phyloP scores from a whole-genome alignment of 2,113 vertebrate species.

The Rhea pennata region DNA sequence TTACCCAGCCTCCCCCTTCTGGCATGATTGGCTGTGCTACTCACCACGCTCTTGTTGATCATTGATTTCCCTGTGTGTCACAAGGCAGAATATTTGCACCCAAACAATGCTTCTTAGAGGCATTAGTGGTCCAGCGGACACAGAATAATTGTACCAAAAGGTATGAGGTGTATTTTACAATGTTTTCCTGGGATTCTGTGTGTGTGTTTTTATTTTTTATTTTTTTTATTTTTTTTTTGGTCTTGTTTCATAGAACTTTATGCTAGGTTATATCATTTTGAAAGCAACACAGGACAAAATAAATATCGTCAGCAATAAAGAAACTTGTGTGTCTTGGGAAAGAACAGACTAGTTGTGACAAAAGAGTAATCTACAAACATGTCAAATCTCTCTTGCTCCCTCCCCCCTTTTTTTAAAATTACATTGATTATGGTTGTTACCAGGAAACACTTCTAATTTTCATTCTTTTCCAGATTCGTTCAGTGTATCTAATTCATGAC shows the following conservation, averaged over 20 bases:
- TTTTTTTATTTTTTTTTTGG: background rate
- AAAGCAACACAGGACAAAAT: background rate
- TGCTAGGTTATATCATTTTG: background rate
- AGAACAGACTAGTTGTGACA: background rate
- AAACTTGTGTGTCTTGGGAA: background rate
- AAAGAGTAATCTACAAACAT: constrained; percentile 29
- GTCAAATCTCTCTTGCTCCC: background rate
- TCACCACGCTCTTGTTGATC: background rate
- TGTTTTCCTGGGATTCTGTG: background rate
- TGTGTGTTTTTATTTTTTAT: background rate
- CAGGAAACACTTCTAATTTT: constrained; percentile 53
- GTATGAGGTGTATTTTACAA: background rate
- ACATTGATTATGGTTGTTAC: constrained; percentile 36
- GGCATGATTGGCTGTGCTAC: background rate
- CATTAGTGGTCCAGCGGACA: background rate
- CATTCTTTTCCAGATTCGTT: constrained; percentile 53
- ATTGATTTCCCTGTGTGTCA: background rate
- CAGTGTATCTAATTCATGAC: constrained; percentile 60
- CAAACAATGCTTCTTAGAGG: background rate
- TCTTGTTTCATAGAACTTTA: background rate
- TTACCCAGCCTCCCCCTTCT: background rate
- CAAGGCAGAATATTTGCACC: background rate
- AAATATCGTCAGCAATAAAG: background rate
- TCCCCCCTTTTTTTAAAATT: background rate
- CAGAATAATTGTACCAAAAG: background rate